These are phyloP conservation scores for Wasmannia auropunctata DNA, from an alignment of 1,140 invertebrate genomes.

Conservation along the genomic window DNA sequence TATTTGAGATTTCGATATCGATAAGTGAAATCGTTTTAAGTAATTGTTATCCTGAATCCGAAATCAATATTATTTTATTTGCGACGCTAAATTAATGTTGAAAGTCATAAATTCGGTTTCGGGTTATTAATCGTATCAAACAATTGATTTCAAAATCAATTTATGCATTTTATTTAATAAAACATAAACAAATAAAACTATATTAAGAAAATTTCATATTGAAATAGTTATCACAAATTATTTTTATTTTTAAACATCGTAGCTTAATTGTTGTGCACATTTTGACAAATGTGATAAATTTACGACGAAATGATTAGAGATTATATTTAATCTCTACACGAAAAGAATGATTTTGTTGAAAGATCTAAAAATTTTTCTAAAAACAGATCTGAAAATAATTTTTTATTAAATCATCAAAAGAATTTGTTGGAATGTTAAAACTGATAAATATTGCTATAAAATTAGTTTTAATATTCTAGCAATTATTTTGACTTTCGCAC, in stretches of 20 bases:
- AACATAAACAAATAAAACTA: background rate
- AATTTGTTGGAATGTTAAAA: too few relatives aligned
- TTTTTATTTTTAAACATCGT: background rate
- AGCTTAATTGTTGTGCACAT: background rate
- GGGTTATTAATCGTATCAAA: background rate
- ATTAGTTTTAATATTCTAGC: too few relatives aligned
- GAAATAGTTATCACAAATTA: background rate
- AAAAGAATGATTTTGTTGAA: too few relatives aligned
- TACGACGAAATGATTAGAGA: background rate
- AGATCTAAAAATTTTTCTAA: too few relatives aligned
- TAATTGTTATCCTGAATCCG: background rate
- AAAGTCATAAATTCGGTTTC: background rate
- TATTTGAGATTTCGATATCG: slow-evolving; percentile 2
- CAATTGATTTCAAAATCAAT: background rate
- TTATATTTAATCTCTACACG: too few relatives aligned
- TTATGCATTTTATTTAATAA: background rate
- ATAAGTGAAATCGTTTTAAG: background rate
- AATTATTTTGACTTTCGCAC: too few relatives aligned
- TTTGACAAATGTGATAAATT: background rate
- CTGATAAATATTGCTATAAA: too few relatives aligned
- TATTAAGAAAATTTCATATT: background rate
- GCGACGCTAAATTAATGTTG: background rate
- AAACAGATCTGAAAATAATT: too few relatives aligned
- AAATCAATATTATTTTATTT: background rate
- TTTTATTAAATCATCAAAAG: too few relatives aligned